Conservation (phyloP, 1,140 invertebrate genomes). For the Drosophila nigrodunni region DNA sequence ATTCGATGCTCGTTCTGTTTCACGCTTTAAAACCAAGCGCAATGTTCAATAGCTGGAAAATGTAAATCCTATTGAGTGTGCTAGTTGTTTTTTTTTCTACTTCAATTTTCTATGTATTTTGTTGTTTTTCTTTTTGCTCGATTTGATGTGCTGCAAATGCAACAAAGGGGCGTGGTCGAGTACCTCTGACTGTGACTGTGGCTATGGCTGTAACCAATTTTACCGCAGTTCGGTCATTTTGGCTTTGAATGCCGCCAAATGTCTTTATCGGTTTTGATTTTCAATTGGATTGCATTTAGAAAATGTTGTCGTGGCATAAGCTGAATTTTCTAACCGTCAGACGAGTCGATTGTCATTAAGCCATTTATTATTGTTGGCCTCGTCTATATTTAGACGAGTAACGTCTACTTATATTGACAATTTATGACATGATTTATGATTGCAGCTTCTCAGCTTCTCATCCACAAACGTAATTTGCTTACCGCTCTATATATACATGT, state of each 20-base stretch:
- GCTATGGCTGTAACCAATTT: slow-evolving; percentile 7
- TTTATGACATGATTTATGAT: slow-evolving; percentile 76
- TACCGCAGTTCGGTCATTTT: slow-evolving; percentile 42
- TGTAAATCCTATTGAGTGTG: slow-evolving; percentile 78
- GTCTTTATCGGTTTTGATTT: slow-evolving; percentile 73
- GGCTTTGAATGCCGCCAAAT: slow-evolving; percentile 65
- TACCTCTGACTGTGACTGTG: slow-evolving; percentile 9
- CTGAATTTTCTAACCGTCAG: slow-evolving; percentile 9
- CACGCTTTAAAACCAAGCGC: slow-evolving; percentile 55
- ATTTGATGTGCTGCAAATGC: slow-evolving; percentile 53
- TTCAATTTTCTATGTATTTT: slow-evolving; percentile 20
- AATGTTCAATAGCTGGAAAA: slow-evolving; percentile 80
- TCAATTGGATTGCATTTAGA: slow-evolving; percentile 80
- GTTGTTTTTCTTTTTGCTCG: slow-evolving; percentile 24
- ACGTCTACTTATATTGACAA: slow-evolving; percentile 52
- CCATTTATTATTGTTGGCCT: slow-evolving; percentile 45
- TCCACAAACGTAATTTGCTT: slow-evolving; percentile 68
- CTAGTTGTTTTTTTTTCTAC: slow-evolving; percentile 40
- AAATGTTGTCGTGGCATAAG: slow-evolving; percentile 47
- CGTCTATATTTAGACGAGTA: slow-evolving; percentile 8
- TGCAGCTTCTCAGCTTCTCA: slow-evolving; percentile 11
- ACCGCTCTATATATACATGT: slow-evolving; percentile 48
- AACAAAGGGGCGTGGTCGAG: slow-evolving; percentile 55
- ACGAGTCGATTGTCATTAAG: slow-evolving; percentile 41
- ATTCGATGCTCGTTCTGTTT: slow-evolving; percentile 44